Conservation (phyloP, 2,113 vertebrate genomes). For the Neofelis nebulosa region DNA sequence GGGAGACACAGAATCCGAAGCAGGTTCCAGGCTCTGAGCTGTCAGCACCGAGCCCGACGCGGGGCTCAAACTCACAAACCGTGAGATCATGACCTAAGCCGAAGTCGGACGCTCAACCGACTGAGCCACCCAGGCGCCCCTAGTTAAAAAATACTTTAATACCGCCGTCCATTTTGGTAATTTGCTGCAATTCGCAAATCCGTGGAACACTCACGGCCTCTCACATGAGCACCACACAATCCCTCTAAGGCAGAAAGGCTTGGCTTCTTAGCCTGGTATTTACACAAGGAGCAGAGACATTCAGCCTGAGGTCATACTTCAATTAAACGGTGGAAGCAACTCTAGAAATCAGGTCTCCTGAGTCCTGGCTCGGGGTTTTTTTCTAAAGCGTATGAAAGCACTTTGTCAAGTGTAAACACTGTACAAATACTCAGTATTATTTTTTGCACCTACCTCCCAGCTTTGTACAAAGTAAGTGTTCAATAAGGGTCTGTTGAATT, state of each 20-base stretch:
- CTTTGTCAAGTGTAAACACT: not conserved
- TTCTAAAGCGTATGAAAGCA: not conserved
- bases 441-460: not conserved
- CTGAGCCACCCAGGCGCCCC: too few relatives aligned
- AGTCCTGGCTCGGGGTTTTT: not conserved
- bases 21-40: too few relatives aligned
- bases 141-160: not conserved
- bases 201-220: too few relatives aligned
- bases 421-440: conserved; percentile 14
- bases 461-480: conserved; percentile 20
- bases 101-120: too few relatives aligned
- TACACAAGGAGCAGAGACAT: not conserved
- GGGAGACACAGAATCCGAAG: too few relatives aligned
- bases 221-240: fast-evolving
- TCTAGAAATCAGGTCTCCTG: not conserved
- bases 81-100: too few relatives aligned
- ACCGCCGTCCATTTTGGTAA: not conserved
- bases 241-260: not conserved
- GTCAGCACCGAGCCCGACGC: too few relatives aligned
- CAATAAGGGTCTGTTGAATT: not conserved
- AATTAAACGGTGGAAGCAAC: not conserved
- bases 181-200: not conserved
- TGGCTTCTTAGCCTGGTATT: not conserved
- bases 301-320: not conserved
- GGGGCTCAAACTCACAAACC: too few relatives aligned